Evolutionary conservation across 2,113 vertebrate genomes (phyloP).

Genomic region (Tricholaema leucomelas): DNA sequence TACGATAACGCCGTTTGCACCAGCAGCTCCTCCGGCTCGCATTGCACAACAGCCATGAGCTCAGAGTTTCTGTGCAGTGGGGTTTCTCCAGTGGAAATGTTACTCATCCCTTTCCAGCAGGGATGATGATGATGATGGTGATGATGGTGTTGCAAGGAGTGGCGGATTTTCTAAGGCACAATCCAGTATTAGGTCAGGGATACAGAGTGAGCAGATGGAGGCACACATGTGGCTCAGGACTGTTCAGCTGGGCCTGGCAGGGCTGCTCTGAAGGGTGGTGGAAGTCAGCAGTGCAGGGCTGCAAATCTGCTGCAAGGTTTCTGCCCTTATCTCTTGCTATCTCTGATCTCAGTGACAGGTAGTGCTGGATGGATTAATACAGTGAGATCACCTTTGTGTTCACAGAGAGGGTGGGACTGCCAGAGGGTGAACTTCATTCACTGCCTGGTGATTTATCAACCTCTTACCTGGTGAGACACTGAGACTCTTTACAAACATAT

Average conservation of each 20-base stretch:
- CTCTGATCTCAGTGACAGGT: background rate
- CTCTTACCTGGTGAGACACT: background rate
- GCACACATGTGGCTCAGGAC: accelerated
- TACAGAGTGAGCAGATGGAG: background rate
- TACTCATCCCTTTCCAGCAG: background rate
- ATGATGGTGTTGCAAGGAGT: background rate
- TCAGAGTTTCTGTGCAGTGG: conserved; percentile 11
- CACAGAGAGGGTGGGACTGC: conserved; percentile 19
- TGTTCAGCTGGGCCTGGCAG: background rate
- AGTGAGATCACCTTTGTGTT: conserved; percentile 25
- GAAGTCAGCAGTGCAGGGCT: background rate
- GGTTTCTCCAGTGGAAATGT: conserved; percentile 4
- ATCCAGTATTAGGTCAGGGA: background rate
- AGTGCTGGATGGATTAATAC: background rate
- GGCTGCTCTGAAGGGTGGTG: background rate
- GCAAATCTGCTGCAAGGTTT: background rate
- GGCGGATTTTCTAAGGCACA: background rate
- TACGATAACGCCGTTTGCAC: background rate
- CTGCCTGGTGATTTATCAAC: background rate
- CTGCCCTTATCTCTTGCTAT: background rate
- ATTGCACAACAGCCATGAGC: background rate
- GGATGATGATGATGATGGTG: background rate
- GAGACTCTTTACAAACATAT: background rate
- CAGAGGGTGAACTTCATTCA: background rate
- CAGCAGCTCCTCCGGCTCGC: background rate